Conservation (phyloP, 2,888 invertebrate species). For the Patella pellucida region DNA sequence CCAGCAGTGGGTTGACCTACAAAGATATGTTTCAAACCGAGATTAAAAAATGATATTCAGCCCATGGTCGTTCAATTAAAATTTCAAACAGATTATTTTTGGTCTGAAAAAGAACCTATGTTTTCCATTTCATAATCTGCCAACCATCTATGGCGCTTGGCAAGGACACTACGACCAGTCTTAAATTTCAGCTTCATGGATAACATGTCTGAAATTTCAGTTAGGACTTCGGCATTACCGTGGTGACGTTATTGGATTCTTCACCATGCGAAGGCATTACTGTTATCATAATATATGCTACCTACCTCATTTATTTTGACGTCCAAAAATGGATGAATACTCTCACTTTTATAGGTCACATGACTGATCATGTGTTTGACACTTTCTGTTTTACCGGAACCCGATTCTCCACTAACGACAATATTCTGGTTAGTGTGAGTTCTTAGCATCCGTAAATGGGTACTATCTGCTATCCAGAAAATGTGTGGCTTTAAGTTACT, state of each 20-base stretch:
- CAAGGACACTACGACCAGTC: too few species aligned
- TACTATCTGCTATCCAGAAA: constrained; percentile 60
- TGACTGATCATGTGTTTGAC: constrained; percentile 46
- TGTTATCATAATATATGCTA: background rate
- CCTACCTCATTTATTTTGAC: constrained; percentile 47
- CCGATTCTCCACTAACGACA: constrained; percentile 64
- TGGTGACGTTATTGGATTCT: too few species aligned
- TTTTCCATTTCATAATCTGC: too few species aligned
- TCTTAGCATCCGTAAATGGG: constrained; percentile 51
- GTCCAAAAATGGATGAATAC: constrained; percentile 37
- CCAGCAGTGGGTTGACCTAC: constrained; percentile 60
- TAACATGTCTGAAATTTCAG: too few species aligned
- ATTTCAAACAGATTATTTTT: background rate
- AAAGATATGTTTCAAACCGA: background rate
- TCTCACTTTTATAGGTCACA: constrained; percentile 39
- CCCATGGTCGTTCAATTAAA: background rate
- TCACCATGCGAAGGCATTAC: background rate
- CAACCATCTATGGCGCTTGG: too few species aligned
- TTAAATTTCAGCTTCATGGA: too few species aligned
- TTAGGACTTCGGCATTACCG: too few species aligned
- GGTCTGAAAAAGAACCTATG: too few species aligned
- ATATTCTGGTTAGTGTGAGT: constrained; percentile 50
- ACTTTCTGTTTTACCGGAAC: constrained; percentile 64
- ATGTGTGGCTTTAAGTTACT: constrained; percentile 55
- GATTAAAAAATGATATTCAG: background rate